Conservation (phyloP, 2,888 invertebrate genomes). For the Acanthacorydalis orientalis region DNA sequence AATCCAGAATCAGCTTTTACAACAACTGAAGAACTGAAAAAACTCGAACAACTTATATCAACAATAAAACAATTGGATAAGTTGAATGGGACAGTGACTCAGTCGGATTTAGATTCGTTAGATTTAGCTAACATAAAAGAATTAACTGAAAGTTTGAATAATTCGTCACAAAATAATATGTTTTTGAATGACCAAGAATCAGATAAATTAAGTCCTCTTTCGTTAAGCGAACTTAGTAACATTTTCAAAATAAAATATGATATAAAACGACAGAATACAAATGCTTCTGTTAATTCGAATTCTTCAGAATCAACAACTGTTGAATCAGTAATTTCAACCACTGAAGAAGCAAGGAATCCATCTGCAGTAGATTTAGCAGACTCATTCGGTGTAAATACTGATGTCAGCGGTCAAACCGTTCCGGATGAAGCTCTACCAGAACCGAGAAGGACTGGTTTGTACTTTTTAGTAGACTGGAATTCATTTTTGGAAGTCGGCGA, state of each 20-base stretch:
- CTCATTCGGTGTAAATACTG: constrained; percentile 54
- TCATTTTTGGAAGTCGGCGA: constrained; percentile 69
- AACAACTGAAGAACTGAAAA: constrained; percentile 31
- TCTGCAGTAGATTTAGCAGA: constrained; percentile 53
- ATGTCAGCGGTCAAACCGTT: constrained; percentile 23
- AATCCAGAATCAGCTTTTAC: constrained; percentile 18
- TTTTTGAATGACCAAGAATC: constrained; percentile 18
- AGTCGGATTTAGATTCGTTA: constrained; percentile 25
- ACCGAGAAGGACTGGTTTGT: constrained; percentile 58
- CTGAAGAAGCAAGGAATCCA: constrained; percentile 24
- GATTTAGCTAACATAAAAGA: constrained; percentile 22
- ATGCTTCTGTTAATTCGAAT: constrained; percentile 8
- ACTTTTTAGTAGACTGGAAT: constrained; percentile 76
- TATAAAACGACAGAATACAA: constrained; percentile 30
- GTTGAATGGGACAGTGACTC: constrained; percentile 23
- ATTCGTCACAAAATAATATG: constrained; percentile 10
- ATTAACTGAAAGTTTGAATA: constrained; percentile 20
- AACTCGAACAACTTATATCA: constrained; percentile 28
- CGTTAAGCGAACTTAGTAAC: constrained; percentile 18
- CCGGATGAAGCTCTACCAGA: constrained; percentile 47
- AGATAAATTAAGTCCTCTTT: constrained; percentile 25
- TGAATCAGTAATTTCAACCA: constrained; percentile 16
- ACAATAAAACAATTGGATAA: constrained; percentile 28
- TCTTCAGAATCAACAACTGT: constrained; percentile 12
- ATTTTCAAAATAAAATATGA: constrained; percentile 26